Base-by-base conservation (phyloP, 2,797 vertebrate species). In the Scolopax bukidnonensis region DNA sequence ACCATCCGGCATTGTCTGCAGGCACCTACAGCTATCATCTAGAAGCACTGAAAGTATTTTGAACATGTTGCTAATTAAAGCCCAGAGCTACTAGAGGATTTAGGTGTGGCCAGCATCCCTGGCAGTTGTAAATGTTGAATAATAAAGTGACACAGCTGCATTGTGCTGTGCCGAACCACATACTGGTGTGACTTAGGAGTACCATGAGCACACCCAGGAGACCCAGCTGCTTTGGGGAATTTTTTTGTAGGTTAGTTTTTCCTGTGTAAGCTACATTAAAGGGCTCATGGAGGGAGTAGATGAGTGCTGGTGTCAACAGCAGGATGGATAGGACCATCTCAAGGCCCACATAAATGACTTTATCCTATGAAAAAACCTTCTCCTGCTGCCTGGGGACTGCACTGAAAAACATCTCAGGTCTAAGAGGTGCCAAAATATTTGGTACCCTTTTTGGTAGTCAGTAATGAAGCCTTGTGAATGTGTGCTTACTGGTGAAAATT, bases 21-120 rank as follows among this genome's bases (percentile, higher is more conserved):
- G 68, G 53, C 75, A 71, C 81, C 75, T 92, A 18, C 10, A 89
- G 71, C 60, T 57, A 15, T 48, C 3, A 0, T 38, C 71, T 71
- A 74, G 89, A 87, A 84, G 56, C 60, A 64, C 38, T 87, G 71
- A 20, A 83, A 95, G 16, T 61, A 92, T 93, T 95, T 87, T 67
- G 53, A 65, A 73, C 51, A 41, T 7, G 28, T 59, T 93, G 23
- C 67, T 92, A 93, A 90, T 87, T 90, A 92, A 95, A 92, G 67
- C n/a, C 47, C 30, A 51, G 77, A 64, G 74, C 43, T 90, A 45
- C 54, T 15, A 40, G 59, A 89, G 51, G n/a, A 70, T 92, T 94
- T 89, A 87, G 67, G 67, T 73, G 48, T 25, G 50, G 70, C 33
- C 67, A 53, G 47, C 36, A 57, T 83, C 71, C 53, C 73, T 76